Evolutionary conservation across 2,113 vertebrate genomes (phyloP).

Genomic region (Hucho hucho): DNA sequence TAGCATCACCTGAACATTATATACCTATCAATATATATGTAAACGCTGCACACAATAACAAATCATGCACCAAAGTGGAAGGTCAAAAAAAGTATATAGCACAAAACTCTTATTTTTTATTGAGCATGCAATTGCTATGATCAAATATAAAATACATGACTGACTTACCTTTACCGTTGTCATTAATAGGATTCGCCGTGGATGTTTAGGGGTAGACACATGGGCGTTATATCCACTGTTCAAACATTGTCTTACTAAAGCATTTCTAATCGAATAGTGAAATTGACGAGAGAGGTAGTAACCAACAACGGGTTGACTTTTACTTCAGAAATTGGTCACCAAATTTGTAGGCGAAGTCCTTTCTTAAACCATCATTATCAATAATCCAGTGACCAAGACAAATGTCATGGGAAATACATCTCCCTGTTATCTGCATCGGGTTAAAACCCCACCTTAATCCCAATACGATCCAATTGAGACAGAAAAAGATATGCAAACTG

Average conservation of each 20-base stretch:
- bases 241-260: constrained; percentile 18
- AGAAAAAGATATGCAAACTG: constrained; percentile 17
- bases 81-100: neutral
- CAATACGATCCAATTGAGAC: constrained; percentile 39
- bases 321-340: constrained; percentile 12
- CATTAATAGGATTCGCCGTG: constrained; percentile 12
- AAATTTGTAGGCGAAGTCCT: constrained; percentile 17
- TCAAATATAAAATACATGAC: neutral
- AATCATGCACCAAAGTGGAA: neutral
- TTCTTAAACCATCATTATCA: constrained; percentile 16
- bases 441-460: constrained; percentile 63
- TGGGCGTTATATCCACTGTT: constrained; percentile 45
- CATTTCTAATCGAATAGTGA: constrained; percentile 27
- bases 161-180: constrained; percentile 40
- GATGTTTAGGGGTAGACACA: constrained; percentile 29
- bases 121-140: neutral
- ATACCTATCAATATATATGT: neutral
- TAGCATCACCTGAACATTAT: neutral
- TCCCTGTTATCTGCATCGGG: constrained; percentile 55
- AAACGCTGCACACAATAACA: neutral
- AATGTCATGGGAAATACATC: too few relatives aligned
- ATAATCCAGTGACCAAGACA: constrained; percentile 23
- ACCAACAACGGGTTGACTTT: neutral
- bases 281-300: neutral
- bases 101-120: neutral